A percentile compares a stretch with the other conserved stretches of the same genome.
These are phyloP conservation scores for Thamnaconus septentrionalis DNA, from an alignment of 2,113 vertebrate species.

Conservation along the genomic window DNA sequence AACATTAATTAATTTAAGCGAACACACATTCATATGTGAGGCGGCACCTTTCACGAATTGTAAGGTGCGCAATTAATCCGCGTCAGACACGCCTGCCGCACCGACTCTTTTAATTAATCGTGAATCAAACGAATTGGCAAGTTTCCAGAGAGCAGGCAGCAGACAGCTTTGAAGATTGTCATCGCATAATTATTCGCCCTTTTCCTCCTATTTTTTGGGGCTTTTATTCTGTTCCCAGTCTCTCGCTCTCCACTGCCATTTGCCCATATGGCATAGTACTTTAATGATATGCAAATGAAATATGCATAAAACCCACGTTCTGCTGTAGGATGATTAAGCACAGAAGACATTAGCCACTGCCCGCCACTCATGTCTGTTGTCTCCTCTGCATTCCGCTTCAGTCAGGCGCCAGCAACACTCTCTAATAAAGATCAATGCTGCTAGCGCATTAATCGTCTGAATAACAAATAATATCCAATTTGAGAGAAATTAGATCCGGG, in stretches of 20 bases:
- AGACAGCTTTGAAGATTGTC: slow-evolving; percentile 74
- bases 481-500: slow-evolving; percentile 76
- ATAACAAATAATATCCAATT: slow-evolving; percentile 75
- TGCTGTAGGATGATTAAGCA: slow-evolving; percentile 98
- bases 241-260: slow-evolving; percentile 81
- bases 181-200: slow-evolving; percentile 76
- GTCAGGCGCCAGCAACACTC: slow-evolving; percentile 62
- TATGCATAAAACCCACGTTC: slow-evolving; percentile 97
- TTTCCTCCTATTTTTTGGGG: slow-evolving; percentile 76
- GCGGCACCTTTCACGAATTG: slow-evolving; percentile 54
- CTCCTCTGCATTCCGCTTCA: slow-evolving; percentile 75
- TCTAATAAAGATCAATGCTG: slow-evolving; percentile 68
- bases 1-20: slow-evolving; percentile 47
- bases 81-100: slow-evolving; percentile 61
- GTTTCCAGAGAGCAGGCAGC: slow-evolving; percentile 64
- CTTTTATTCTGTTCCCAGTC: slow-evolving; percentile 77
- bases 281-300: slow-evolving; percentile 99
- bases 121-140: slow-evolving; percentile 75
- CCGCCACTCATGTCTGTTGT: slow-evolving; percentile 77
- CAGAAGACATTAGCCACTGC: slow-evolving; percentile 92
- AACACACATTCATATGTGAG: slow-evolving; percentile 43
- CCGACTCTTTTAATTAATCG: slow-evolving; percentile 73
- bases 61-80: slow-evolving; percentile 72
- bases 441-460: slow-evolving; percentile 71
- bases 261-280: slow-evolving; percentile 78